Evolutionary conservation across 2,888 invertebrate species (phyloP), one percentile per base, ranked within the genome.

Genomic region (Cephus rjabovi): DNA sequence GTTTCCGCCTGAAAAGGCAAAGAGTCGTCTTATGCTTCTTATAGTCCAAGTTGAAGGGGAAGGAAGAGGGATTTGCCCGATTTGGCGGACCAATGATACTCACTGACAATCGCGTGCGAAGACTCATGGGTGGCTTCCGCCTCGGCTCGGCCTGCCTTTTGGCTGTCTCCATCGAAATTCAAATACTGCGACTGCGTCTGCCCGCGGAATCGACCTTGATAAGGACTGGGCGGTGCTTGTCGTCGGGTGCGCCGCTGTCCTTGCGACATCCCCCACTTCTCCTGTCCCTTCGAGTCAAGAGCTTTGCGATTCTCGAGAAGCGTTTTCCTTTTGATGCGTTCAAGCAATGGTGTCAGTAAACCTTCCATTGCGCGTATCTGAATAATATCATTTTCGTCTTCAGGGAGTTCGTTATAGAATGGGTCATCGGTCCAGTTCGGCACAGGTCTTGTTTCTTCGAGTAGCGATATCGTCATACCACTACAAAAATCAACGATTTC

Each of bases 161-260:
- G 88, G 80, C 92, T 92, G 69, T 94, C 94, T 79, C 93, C 93
- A 77, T 95, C 95, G 83, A 94, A 94, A 88, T 95, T 95, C 85
- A 97, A 92, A 90, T 96, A 97, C 89, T 97, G 97, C 3, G 96
- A 96, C 89, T 97, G 97, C 0, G 97, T 96, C 91, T 97, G 97
- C 3, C 96, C 96, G 75, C 95, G 92, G 85, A 93, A 94, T 34
- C 93, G 92, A 73, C 93, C 90, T 37, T 85, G 82, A 79, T 83
- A 85, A 15, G 86, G 86, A 23, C 56, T 56, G 56, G 56, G 56
- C 71, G 81, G 79, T 1, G 85, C 81, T 73, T 91, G 88, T 56
- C 91, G 87, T 37, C 84, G 89, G n/a, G 69, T 79, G 75, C 90
- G 88, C 76, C 34, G 74, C 35, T 15, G 76, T 15, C 76, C 73